Percentiles rank a stretch among this genome's conserved stretches.
phyloP scores from a whole-genome alignment of 2,888 invertebrate genomes.

The Stenodema calcarata region DNA sequence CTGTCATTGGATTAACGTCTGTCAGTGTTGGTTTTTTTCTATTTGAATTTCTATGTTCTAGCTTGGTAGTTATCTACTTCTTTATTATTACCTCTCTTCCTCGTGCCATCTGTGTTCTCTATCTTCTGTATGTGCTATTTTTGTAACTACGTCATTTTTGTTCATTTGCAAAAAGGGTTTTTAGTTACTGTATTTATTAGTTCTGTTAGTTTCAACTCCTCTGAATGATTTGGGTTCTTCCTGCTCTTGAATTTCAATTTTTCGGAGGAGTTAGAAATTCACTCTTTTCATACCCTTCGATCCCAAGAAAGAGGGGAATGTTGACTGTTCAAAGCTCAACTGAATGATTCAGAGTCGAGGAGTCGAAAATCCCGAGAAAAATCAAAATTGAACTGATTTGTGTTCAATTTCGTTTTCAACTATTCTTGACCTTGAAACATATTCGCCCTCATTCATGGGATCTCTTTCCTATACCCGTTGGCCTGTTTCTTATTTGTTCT shows the following conservation, averaged over 20 bases:
- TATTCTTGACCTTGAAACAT: background rate
- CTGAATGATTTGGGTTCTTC: background rate
- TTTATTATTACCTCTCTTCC: constrained; percentile 1
- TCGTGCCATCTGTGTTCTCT: background rate
- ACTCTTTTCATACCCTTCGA: background rate
- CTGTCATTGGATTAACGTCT: background rate
- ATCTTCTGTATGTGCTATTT: background rate
- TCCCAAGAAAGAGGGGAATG: background rate
- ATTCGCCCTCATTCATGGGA: background rate
- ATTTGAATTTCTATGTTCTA: background rate
- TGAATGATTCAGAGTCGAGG: too few relatives aligned
- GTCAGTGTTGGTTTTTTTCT: background rate
- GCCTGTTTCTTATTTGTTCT: background rate
- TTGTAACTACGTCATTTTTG: constrained; percentile 42
- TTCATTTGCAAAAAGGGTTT: constrained; percentile 44
- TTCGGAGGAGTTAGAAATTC: constrained; percentile 25
- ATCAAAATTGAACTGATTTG: too few relatives aligned
- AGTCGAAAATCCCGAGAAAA: too few relatives aligned
- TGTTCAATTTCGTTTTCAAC: too few relatives aligned
- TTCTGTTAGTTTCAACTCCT: background rate
- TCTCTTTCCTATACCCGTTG: background rate
- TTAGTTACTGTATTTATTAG: constrained; percentile 18
- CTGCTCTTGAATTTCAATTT: background rate
- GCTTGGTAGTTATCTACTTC: background rate
- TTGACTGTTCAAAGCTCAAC: too few relatives aligned